Percentiles rank a stretch among this genome's conserved stretches.
Conservation (phyloP, 2,113 vertebrate species). For the Haplochromis burtoni region DNA sequence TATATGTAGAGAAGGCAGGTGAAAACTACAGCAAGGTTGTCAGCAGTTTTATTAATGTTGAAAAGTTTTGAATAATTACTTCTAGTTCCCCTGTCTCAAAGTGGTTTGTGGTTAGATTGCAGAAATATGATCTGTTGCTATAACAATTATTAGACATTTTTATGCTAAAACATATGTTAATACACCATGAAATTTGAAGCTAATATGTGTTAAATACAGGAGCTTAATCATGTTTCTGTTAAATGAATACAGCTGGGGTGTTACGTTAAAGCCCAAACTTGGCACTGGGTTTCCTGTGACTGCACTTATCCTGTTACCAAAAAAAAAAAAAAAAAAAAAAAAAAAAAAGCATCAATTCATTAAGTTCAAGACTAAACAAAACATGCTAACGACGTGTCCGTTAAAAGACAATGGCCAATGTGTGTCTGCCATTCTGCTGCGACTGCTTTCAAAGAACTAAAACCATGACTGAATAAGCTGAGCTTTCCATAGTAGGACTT, state of each 20-base stretch:
- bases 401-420: background rate
- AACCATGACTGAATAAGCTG: background rate
- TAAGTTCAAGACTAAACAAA: background rate
- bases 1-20: background rate
- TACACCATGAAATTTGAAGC: background rate
- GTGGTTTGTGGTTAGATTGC: background rate
- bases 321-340: fast-evolving
- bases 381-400: background rate
- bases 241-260: background rate
- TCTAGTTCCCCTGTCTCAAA: background rate
- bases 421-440: background rate
- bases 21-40: background rate
- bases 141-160: background rate
- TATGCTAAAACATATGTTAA: background rate
- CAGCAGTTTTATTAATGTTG: background rate
- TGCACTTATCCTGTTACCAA: background rate
- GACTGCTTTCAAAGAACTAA: background rate
- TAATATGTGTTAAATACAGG: background rate
- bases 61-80: background rate
- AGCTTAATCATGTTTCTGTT: background rate
- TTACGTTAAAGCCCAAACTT: background rate
- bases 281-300: background rate
- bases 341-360: background rate
- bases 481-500: background rate
- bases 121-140: background rate